Base-by-base conservation (phyloP, 2,888 invertebrate genomes). In the Crioceris asparagi region DNA sequence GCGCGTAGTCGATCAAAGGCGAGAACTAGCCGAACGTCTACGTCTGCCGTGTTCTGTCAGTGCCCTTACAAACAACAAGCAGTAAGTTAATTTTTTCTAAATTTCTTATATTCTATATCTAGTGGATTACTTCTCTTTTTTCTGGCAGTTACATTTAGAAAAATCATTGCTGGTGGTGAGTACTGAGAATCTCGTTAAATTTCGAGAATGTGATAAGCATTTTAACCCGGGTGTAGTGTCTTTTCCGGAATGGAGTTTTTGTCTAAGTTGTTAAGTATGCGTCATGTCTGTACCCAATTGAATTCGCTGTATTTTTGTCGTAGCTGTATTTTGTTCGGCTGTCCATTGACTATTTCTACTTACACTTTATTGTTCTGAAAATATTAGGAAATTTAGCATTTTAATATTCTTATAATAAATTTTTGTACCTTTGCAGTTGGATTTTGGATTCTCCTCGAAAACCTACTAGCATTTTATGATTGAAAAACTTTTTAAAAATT, bases 31-130 rank as follows among this genome's bases (percentile, higher is more conserved):
- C 36, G 39, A 39, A 30, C 39, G 23, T 25, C 30, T 36, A 40
- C 34, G 34, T 34, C 38, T 38, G 42, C 41, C 41, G 36, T 44
- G 42, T 40, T 41, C 48, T 48, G 50, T 51, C 50, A 50, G 48
- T 50, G 44, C 46, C 40, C 60, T 59, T 63, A 61, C 65, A 65
- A 66, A 68, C 66, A 67, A 66, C 65, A 67, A 62, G 64, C 65
- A 59, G 68, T 68, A 66, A 68, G 68, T 68, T 64, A 62, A 57
- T 59, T 61, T 58, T 61, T 55, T 46, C 52, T 55, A 27, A 38
- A 36, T 30, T 38, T 35, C 37, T 39, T 39, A 37, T 36, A 35
- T 31, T 43, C 35, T 17, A n/a, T n/a, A 15, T 32, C 17, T 32
- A 23, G 21, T 32, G 23, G 21, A 25, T 14, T 32, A 32, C 32